phyloP scores from a whole-genome alignment of 2,113 vertebrate species.

The Cryptoleucopteryx plumbea region DNA sequence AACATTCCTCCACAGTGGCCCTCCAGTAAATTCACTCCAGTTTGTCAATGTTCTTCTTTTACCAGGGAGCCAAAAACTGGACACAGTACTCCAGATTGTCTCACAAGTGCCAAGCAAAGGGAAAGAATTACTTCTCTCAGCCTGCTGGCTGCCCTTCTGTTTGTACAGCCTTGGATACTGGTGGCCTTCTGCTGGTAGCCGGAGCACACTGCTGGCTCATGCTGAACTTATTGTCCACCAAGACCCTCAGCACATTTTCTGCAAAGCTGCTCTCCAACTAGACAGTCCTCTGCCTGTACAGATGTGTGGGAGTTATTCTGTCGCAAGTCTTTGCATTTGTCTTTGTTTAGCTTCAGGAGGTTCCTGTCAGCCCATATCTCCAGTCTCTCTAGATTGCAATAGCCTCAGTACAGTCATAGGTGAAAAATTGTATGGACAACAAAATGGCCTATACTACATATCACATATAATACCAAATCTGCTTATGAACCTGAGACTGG shows the following conservation, averaged over 20 bases:
- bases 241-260: background rate
- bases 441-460: background rate
- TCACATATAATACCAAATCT: background rate
- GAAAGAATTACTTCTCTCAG: background rate
- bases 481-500: background rate
- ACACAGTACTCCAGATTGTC: background rate
- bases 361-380: background rate
- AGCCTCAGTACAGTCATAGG: background rate
- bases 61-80: background rate
- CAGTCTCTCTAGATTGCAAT: background rate
- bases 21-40: background rate
- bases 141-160: background rate
- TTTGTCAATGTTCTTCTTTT: background rate
- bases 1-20: background rate
- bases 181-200: background rate
- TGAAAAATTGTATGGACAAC: background rate
- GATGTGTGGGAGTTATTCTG: background rate
- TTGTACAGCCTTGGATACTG: background rate
- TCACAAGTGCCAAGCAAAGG: background rate
- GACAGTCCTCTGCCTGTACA: background rate
- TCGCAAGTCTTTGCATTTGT: background rate
- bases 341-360: background rate
- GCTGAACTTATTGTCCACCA: background rate
- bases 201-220: background rate
- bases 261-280: background rate